phyloP scores from a whole-genome alignment of 2,888 invertebrate species.

The Piscicola geometra region DNA sequence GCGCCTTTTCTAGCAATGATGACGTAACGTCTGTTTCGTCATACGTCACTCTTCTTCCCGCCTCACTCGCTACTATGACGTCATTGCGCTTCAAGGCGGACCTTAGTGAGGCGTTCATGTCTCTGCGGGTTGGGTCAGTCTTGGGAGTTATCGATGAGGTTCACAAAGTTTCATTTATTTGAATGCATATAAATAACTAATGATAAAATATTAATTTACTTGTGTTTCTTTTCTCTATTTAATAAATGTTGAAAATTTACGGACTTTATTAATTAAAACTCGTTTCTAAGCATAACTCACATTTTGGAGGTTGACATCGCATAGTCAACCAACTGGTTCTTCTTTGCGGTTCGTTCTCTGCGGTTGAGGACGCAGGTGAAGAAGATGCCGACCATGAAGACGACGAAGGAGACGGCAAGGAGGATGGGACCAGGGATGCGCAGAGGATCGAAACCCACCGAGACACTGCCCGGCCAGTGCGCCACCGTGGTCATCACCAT shows the following conservation, averaged over 20 bases:
- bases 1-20: neutral
- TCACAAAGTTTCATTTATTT: too few relatives aligned
- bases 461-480: constrained; percentile 42
- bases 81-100: too few relatives aligned
- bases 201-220: too few relatives aligned
- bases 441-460: constrained; percentile 42
- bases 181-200: too few relatives aligned
- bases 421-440: constrained; percentile 42
- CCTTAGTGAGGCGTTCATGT: too few relatives aligned
- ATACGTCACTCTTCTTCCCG: too few relatives aligned
- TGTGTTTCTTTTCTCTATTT: neutral
- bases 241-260: neutral
- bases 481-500: constrained; percentile 41
- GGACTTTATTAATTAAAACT: neutral
- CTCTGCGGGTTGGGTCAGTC: too few relatives aligned
- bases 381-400: constrained; percentile 37
- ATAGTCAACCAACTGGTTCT: constrained; percentile 17
- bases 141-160: too few relatives aligned
- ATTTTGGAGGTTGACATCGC: constrained; percentile 25
- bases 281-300: constrained; percentile 10
- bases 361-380: constrained; percentile 31
- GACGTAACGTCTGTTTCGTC: neutral
- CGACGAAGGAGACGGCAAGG: constrained; percentile 38
- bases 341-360: constrained; percentile 21
- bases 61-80: too few relatives aligned